Percentiles rank a stretch among this genome's conserved stretches.
phyloP scores from a whole-genome alignment of 2,888 invertebrate species.

The Brachyptera risi region DNA sequence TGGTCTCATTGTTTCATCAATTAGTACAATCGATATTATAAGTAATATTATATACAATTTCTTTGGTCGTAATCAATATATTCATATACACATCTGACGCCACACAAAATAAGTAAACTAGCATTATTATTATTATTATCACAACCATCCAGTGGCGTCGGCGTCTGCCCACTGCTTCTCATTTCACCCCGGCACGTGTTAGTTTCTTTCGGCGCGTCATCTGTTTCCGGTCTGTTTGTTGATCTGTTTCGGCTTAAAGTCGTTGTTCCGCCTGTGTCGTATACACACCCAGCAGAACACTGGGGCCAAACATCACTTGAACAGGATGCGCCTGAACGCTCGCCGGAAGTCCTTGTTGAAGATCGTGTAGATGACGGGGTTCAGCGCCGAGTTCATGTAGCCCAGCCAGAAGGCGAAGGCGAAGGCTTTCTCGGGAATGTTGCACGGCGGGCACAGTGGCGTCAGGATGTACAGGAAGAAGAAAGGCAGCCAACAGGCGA shows the following conservation, averaged over 20 bases:
- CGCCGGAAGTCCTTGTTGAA: conserved; percentile 97
- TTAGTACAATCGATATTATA: background rate
- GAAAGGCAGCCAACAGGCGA: conserved; percentile 97
- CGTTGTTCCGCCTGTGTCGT: background rate
- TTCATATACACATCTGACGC: background rate
- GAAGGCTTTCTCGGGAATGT: conserved; percentile 79
- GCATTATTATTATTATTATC: background rate
- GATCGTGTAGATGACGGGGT: conserved; percentile 94
- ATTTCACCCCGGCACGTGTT: too few species aligned
- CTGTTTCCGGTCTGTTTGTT: background rate
- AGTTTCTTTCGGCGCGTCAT: conserved; percentile 1
- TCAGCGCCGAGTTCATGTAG: conserved; percentile 94
- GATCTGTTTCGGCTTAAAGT: background rate
- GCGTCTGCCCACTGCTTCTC: background rate
- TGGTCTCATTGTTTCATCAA: background rate
- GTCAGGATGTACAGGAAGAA: conserved; percentile 89
- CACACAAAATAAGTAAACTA: too few species aligned
- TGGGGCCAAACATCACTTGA: conserved; percentile 88
- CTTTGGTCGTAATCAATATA: background rate
- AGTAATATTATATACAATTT: background rate
- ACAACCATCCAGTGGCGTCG: conserved; percentile 8
- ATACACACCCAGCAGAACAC: conserved; percentile 64
- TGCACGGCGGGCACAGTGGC: conserved; percentile 69
- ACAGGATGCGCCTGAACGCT: conserved; percentile 92
- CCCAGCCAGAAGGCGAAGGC: conserved; percentile 95